Conservation (phyloP, 2,888 invertebrate species). For the Hyles lineata region DNA sequence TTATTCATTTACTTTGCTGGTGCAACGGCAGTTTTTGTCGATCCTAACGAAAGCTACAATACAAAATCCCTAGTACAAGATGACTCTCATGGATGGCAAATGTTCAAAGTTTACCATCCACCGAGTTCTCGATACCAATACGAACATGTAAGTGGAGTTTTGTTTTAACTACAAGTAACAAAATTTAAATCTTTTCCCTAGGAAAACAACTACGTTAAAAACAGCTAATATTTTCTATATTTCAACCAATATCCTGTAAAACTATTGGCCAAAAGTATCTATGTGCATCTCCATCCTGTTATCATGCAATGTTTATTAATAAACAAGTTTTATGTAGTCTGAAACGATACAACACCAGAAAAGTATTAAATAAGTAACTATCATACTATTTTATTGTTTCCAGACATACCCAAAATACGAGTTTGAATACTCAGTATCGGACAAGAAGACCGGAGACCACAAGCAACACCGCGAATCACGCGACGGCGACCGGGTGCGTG, state of each 20-base stretch:
- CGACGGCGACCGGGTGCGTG: constrained; percentile 84
- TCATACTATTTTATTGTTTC: constrained; percentile 27
- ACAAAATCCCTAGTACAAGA: constrained; percentile 40
- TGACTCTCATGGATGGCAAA: constrained; percentile 62
- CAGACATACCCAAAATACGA: constrained; percentile 85
- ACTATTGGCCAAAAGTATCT: too few relatives aligned
- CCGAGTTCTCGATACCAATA: constrained; percentile 62
- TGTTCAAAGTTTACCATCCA: constrained; percentile 67
- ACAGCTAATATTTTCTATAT: too few relatives aligned
- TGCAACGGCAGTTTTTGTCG: constrained; percentile 62
- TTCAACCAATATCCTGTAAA: too few relatives aligned
- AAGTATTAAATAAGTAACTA: too few relatives aligned
- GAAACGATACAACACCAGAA: too few relatives aligned
- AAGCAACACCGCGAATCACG: constrained; percentile 82
- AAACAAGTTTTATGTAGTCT: too few relatives aligned
- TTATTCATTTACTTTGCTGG: constrained; percentile 61
- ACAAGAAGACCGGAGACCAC: constrained; percentile 84
- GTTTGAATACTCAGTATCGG: constrained; percentile 85
- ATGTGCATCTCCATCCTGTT: too few relatives aligned
- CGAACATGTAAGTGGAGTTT: constrained; percentile 63
- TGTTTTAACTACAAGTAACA: background rate
- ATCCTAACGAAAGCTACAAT: constrained; percentile 50
- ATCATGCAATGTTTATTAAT: too few relatives aligned
- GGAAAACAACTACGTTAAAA: background rate
- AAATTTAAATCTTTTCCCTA: background rate